Percentiles rank a stretch among this genome's conserved stretches.
phyloP scores from a whole-genome alignment of 1,140 invertebrate genomes.

The Drosophila eugracilis region DNA sequence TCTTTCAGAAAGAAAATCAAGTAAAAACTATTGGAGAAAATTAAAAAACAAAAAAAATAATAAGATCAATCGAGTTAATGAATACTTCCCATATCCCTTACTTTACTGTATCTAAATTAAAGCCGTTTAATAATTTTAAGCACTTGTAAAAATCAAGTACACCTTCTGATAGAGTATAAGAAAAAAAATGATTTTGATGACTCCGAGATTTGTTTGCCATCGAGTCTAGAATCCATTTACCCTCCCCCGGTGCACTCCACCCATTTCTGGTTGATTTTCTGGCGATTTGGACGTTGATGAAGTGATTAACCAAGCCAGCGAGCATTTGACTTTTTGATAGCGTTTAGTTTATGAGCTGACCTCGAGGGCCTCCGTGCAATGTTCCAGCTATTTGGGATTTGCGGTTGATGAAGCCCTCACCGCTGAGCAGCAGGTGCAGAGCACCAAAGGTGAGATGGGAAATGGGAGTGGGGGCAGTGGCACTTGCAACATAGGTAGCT shows the following conservation, averaged over 20 bases:
- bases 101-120: too few species aligned
- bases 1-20: neutral
- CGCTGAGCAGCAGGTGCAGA: slow-evolving; percentile 57
- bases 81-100: too few species aligned
- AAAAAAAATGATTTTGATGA: slow-evolving; percentile 43
- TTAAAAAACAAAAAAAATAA: neutral
- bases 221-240: slow-evolving; percentile 36
- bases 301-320: slow-evolving; percentile 68
- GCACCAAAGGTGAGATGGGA: neutral
- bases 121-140: too few species aligned
- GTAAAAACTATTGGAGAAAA: neutral
- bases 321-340: slow-evolving; percentile 54
- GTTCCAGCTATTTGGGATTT: slow-evolving; percentile 30
- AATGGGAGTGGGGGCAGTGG: neutral
- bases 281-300: slow-evolving; percentile 72
- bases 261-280: slow-evolving; percentile 47
- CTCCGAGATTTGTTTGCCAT: slow-evolving; percentile 54
- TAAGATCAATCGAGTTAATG: too few species aligned
- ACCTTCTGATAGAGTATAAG: slow-evolving; percentile 12
- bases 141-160: too few species aligned
- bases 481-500: slow-evolving; percentile 1
- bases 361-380: slow-evolving; percentile 32
- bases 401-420: slow-evolving; percentile 30
- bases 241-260: slow-evolving; percentile 5
- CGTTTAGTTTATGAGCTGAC: slow-evolving; percentile 68